These are phyloP conservation scores for Sebastes goodei DNA, from an alignment of 2,797 vertebrate genomes.

Conservation along the genomic window DNA sequence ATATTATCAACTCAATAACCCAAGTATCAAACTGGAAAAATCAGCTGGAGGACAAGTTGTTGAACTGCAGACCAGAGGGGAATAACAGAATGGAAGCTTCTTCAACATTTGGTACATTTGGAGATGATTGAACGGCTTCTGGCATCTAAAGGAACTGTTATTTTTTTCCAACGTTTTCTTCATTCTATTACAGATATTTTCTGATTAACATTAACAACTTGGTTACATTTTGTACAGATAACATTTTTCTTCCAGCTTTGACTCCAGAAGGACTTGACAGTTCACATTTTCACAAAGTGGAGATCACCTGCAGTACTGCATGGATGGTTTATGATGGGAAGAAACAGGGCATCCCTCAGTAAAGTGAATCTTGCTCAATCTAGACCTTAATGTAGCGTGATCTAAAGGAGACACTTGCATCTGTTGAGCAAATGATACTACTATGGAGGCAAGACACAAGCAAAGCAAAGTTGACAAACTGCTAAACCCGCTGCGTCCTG, in stretches of 20 bases:
- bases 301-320: background rate
- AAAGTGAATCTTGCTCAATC: background rate
- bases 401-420: background rate
- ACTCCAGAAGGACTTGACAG: background rate
- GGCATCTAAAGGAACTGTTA: background rate
- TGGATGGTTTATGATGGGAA: background rate
- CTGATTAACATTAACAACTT: background rate
- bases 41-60: conserved; percentile 15
- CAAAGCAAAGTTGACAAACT: conserved; percentile 15
- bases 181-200: background rate
- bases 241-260: background rate
- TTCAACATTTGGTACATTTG: conserved; percentile 10
- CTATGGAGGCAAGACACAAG: conserved; percentile 29
- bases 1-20: conserved; percentile 1
- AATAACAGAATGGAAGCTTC: background rate
- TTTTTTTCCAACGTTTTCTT: background rate
- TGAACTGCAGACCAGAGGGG: background rate
- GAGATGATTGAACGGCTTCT: background rate
- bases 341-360: background rate
- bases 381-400: background rate
- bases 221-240: background rate
- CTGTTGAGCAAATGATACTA: conserved; percentile 4
- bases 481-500: conserved; percentile 4
- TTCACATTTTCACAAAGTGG: conserved; percentile 1
- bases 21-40: conserved; percentile 4